phyloP scores from a whole-genome alignment of 2,888 invertebrate species.

The Orthonevra nobilis region DNA sequence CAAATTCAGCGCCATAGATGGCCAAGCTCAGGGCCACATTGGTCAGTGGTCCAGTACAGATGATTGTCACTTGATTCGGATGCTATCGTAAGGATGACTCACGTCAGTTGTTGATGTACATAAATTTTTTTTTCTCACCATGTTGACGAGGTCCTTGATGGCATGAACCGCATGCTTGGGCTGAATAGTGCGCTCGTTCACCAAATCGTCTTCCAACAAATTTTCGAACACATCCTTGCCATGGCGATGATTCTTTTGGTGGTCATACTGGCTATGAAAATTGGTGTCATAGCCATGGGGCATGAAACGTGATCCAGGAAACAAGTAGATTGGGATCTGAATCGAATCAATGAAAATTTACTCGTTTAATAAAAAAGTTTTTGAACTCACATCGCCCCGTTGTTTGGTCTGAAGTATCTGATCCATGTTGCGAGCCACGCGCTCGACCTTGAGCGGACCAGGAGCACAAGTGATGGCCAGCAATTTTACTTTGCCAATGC shows the following conservation, averaged over 20 bases:
- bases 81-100: too few relatives aligned
- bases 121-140: too few relatives aligned
- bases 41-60: constrained; percentile 87
- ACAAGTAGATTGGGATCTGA: constrained; percentile 12
- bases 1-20: constrained; percentile 83
- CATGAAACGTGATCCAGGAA: constrained; percentile 16
- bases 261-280: neutral
- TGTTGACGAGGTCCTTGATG: constrained; percentile 82
- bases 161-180: constrained; percentile 82
- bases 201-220: constrained; percentile 80
- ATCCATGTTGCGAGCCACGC: constrained; percentile 86
- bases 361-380: accelerated
- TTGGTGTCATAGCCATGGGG: constrained; percentile 4
- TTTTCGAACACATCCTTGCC: constrained; percentile 88
- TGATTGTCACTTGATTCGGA: constrained; percentile 81
- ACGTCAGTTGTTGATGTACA: too few relatives aligned
- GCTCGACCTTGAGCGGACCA: constrained; percentile 85
- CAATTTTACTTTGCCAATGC: constrained; percentile 74
- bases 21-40: constrained; percentile 88
- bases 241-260: constrained; percentile 10
- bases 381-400: constrained; percentile 83
- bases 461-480: constrained; percentile 86
- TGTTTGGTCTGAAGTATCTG: constrained; percentile 83
- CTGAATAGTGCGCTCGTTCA: constrained; percentile 79
- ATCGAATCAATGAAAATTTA: neutral